A percentile compares a stretch with the other conserved stretches of the same genome.
phyloP scores from a whole-genome alignment of 2,888 invertebrate species.

The Arctia plantaginis region DNA sequence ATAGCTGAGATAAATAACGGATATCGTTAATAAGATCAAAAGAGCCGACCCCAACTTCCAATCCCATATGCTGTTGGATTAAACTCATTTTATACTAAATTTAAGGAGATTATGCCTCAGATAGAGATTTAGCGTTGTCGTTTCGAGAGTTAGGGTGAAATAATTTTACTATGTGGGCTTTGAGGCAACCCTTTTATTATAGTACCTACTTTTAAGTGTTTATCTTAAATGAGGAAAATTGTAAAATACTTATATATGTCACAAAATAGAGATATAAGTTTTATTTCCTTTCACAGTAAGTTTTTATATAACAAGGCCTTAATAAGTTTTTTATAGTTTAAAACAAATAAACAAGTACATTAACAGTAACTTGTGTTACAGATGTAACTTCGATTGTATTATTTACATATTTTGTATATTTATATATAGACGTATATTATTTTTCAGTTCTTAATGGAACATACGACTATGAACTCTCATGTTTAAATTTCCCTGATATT shows the following conservation, averaged over 20 bases:
- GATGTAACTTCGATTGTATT: too few relatives aligned
- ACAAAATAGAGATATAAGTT: not conserved
- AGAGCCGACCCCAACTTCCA: not conserved
- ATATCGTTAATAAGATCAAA: conserved; percentile 4
- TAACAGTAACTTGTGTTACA: too few relatives aligned
- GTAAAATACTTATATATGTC: not conserved
- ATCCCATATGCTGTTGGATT: not conserved
- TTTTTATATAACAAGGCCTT: too few relatives aligned
- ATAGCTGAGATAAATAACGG: not conserved
- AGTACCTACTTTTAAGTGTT: not conserved
- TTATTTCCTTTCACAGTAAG: not conserved
- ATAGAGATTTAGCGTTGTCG: not conserved
- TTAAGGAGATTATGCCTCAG: not conserved
- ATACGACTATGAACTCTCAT: too few relatives aligned
- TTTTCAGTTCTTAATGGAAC: too few relatives aligned
- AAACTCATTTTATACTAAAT: not conserved
- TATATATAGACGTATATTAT: not conserved
- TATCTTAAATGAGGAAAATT: not conserved
- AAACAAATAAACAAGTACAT: too few relatives aligned
- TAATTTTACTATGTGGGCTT: not conserved
- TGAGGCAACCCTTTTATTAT: not conserved
- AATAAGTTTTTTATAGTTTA: not conserved
- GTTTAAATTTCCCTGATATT: too few relatives aligned
- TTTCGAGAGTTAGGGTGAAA: not conserved
- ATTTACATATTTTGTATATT: not conserved